Evolutionary conservation across 2,113 vertebrate genomes (phyloP), one percentile per base, ranked within the genome.

Genomic region (Ciconia boyciana): DNA sequence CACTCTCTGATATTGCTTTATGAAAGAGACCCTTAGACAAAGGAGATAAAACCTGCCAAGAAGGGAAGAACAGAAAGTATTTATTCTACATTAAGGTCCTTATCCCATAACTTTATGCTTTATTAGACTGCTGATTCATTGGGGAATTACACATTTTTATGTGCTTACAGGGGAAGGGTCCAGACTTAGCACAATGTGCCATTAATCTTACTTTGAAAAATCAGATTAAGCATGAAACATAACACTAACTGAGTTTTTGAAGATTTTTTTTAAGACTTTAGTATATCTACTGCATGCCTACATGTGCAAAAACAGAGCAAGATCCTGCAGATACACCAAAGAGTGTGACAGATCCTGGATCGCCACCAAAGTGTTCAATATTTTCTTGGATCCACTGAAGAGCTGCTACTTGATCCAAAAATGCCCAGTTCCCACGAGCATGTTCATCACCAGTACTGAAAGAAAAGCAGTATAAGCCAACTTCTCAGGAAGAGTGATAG

Each of bases 241-340:
- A 31, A 39, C 24, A 65, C 39, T 75, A 62, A 68, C 14, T 29
- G 25, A 71, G 15, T 10, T 87, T 83, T 22, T n/a, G 16, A 82
- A 69, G n/a, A 39, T 15, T 36, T 75, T 78, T 57, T 69, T 29
- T 3, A 71, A 83, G n/a, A 48, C 29, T 57, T 74, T 60, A 69
- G 24, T 55, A 13, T 43, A 36, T 54, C 32, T 86, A 34, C 39
- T 46, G 10, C 36, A 79, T 80, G 95, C 97, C 41, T 97, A 99
- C 99, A 90, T 98, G 97, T 17, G 98, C 66, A 11, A 99, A 99
- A 24, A 99, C 98, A 66, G 98, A 98, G 39, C 97, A 31, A 69
- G 97, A 98, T 91, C 99, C 99, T 20, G 99, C 98, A 70, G 99
- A 99, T 80, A 99, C 93, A 29, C 99, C 99, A 88, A 99, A 99